phyloP scores from a whole-genome alignment of 2,797 vertebrate genomes.

The Simalia tracyae region DNA sequence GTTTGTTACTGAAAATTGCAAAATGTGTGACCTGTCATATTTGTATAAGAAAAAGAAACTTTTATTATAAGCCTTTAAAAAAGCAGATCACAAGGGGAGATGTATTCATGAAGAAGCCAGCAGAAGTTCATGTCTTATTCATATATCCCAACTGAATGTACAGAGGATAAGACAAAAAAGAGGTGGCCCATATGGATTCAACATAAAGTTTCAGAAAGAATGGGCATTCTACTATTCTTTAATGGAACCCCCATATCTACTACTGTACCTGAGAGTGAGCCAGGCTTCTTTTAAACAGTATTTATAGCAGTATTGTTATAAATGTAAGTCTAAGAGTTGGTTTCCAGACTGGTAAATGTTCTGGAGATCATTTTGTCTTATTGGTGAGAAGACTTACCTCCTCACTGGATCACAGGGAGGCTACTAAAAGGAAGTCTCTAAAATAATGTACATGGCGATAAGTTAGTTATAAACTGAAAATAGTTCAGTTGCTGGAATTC shows the following conservation, averaged over 20 bases:
- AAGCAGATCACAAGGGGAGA: neutral
- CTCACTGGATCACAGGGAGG: neutral
- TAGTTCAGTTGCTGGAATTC: neutral
- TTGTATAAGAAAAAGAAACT: neutral
- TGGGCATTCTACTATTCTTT: neutral
- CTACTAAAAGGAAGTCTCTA: neutral
- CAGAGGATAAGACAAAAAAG: neutral
- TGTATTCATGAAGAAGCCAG: neutral
- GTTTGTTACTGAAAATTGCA: neutral
- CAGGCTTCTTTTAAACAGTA: neutral
- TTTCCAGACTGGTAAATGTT: neutral
- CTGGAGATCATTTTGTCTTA: neutral
- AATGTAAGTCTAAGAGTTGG: neutral
- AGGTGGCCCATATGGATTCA: neutral
- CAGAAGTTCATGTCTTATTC: neutral
- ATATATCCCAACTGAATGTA: neutral
- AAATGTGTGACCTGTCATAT: neutral
- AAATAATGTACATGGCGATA: neutral
- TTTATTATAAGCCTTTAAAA: neutral
- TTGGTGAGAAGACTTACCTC: neutral
- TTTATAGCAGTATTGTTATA: neutral
- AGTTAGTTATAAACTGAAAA: neutral
- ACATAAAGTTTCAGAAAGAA: neutral
- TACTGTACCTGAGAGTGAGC: neutral
- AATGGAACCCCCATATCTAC: neutral